phyloP scores from a whole-genome alignment of 2,888 invertebrate species.

The Heliconius hortense region DNA sequence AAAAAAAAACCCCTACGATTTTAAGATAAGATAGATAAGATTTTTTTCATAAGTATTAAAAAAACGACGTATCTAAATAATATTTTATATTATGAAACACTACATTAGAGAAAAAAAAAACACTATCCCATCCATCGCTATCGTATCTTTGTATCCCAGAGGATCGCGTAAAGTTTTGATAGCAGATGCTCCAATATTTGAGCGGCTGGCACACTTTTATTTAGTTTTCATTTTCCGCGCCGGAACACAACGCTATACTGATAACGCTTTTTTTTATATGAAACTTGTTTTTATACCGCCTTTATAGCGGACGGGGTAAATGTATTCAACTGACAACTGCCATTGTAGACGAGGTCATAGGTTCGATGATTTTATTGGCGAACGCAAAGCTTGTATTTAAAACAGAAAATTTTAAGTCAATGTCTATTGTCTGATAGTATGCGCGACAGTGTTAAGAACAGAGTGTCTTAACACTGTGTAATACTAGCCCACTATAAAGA shows the following conservation, averaged over 20 bases:
- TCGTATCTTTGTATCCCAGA: slow-evolving; percentile 32
- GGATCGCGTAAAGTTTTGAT: slow-evolving; percentile 53
- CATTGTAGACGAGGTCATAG: neutral
- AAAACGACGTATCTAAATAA: no score
- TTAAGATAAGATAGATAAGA: no score
- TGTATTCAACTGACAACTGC: slow-evolving; percentile 7
- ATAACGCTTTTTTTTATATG: slow-evolving; percentile 42
- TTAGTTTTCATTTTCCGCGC: slow-evolving; percentile 57
- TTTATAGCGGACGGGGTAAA: slow-evolving; percentile 23
- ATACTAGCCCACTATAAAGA: no score
- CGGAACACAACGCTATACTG: slow-evolving; percentile 41
- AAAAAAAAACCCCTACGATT: no score
- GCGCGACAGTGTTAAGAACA: neutral
- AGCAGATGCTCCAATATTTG: slow-evolving; percentile 54
- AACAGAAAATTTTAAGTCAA: neutral
- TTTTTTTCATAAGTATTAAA: neutral
- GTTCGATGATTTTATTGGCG: slow-evolving; percentile 4
- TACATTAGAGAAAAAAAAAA: neutral
- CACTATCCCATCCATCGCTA: slow-evolving; percentile 24
- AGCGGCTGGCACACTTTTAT: slow-evolving; percentile 50
- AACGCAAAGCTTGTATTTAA: neutral
- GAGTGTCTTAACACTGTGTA: neutral
- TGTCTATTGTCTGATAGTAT: neutral
- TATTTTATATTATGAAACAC: no score
- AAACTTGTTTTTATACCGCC: slow-evolving; percentile 34